A percentile compares a stretch with the other conserved stretches of the same genome.
These are phyloP conservation scores for Watersipora subatra DNA, from an alignment of 1,140 invertebrate species.

Conservation along the genomic window DNA sequence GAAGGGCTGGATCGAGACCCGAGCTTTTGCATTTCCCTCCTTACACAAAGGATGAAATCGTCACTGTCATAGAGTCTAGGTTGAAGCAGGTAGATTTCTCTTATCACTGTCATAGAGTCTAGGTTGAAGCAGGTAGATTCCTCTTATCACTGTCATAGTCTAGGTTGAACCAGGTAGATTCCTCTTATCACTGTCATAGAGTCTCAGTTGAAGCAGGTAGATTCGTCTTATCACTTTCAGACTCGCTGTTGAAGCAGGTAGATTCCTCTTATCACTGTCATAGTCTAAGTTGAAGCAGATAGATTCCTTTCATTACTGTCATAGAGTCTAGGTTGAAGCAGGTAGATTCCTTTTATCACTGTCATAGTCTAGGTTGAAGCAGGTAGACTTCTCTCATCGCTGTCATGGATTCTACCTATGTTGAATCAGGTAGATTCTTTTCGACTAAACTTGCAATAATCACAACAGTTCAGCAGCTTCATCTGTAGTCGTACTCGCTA, in stretches of 20 bases:
- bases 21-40: slow-evolving; percentile 75
- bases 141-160: slow-evolving; percentile 63
- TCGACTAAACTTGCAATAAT: too few species aligned
- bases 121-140: slow-evolving; percentile 52
- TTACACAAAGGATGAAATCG: slow-evolving; percentile 77
- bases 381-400: slow-evolving; percentile 51
- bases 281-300: slow-evolving; percentile 59
- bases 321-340: slow-evolving; percentile 60
- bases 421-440: slow-evolving; percentile 48
- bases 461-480: too few species aligned
- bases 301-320: slow-evolving; percentile 57
- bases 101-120: slow-evolving; percentile 66
- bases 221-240: slow-evolving; percentile 60
- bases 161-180: slow-evolving; percentile 52
- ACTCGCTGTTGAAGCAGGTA: slow-evolving; percentile 54
- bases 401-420: slow-evolving; percentile 66
- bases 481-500: too few species aligned
- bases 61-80: slow-evolving; percentile 65
- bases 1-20: slow-evolving; percentile 39
- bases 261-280: slow-evolving; percentile 51
- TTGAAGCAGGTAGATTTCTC: slow-evolving; percentile 48
- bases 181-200: slow-evolving; percentile 59
- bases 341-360: slow-evolving; percentile 49
- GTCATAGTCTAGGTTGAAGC: slow-evolving; percentile 64
- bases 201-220: slow-evolving; percentile 54